Conservation (phyloP, 2,888 invertebrate genomes). For the Drosophila monieri region DNA sequence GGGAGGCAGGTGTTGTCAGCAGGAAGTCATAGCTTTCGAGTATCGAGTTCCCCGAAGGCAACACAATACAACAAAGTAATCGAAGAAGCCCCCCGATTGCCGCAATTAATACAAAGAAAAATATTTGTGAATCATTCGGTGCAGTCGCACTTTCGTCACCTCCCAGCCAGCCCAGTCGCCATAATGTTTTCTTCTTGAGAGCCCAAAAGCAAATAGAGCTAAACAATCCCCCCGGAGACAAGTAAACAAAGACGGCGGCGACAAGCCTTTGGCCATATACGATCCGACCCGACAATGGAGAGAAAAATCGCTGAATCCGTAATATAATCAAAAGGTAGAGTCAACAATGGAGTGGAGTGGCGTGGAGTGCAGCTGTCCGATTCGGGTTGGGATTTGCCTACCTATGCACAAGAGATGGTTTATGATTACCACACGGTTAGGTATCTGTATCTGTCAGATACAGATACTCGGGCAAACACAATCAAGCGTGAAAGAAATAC, state of each 20-base stretch:
- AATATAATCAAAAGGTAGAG: conserved; percentile 66
- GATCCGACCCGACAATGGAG: conserved; percentile 3
- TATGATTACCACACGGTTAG: conserved; percentile 26
- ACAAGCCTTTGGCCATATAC: conserved; percentile 65
- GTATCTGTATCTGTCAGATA: conserved; percentile 33
- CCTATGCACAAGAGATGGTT: conserved; percentile 67
- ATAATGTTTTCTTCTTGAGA: conserved; percentile 35
- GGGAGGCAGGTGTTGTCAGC: conserved; percentile 5
- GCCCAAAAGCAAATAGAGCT: conserved; percentile 68
- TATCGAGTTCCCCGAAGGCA: neutral
- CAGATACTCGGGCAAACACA: neutral
- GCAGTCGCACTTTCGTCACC: conserved; percentile 19
- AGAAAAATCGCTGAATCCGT: conserved; percentile 54
- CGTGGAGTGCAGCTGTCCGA: conserved; percentile 61
- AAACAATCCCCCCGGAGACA: conserved; percentile 44
- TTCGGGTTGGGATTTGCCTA: conserved; percentile 63
- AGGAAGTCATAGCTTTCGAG: neutral
- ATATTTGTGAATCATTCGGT: conserved; percentile 53
- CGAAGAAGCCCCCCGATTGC: conserved; percentile 37
- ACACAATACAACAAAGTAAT: conserved; percentile 5
- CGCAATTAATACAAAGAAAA: conserved; percentile 52
- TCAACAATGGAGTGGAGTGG: conserved; percentile 44
- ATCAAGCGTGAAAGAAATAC: conserved; percentile 40
- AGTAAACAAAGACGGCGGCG: conserved; percentile 46
- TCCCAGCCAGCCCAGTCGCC: neutral